A percentile compares a stretch with the other conserved stretches of the same genome.
These are phyloP conservation scores for Ciconia nigra DNA, from an alignment of 2,797 vertebrate genomes.

Conservation along the genomic window DNA sequence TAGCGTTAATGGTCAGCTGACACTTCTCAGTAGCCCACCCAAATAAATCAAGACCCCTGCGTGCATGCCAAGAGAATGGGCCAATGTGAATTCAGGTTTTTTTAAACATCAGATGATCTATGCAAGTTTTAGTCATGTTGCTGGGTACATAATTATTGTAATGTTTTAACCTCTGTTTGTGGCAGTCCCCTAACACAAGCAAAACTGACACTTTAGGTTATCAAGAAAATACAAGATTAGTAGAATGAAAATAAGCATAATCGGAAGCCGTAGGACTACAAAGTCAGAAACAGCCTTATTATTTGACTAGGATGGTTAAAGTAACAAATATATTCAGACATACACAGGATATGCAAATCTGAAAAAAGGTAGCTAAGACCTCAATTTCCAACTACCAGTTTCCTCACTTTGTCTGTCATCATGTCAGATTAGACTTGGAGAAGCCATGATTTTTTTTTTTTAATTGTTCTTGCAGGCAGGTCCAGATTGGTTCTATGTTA, in stretches of 20 bases:
- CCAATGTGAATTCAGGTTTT: neutral
- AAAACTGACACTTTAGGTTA: neutral
- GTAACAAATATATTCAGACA: neutral
- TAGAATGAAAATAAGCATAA: neutral
- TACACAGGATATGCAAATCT: neutral
- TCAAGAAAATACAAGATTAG: neutral
- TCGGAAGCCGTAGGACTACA: neutral
- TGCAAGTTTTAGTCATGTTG: neutral
- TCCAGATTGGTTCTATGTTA: neutral
- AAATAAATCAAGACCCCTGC: slow-evolving; percentile 51
- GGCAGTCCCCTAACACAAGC: neutral
- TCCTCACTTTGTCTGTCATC: neutral
- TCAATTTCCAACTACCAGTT: neutral
- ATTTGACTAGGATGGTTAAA: neutral
- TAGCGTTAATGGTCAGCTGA: slow-evolving; percentile 45
- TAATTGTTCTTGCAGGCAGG: neutral
- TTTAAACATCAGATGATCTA: neutral
- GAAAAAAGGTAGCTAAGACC: neutral
- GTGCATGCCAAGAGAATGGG: neutral
- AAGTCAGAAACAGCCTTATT: neutral
- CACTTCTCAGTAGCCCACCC: slow-evolving; percentile 9
- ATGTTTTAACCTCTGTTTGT: neutral
- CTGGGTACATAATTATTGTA: neutral
- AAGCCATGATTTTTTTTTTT: neutral
- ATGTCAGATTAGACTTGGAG: neutral